Conservation (phyloP, 2,113 vertebrate species). For the Pelodiscus sinensis region DNA sequence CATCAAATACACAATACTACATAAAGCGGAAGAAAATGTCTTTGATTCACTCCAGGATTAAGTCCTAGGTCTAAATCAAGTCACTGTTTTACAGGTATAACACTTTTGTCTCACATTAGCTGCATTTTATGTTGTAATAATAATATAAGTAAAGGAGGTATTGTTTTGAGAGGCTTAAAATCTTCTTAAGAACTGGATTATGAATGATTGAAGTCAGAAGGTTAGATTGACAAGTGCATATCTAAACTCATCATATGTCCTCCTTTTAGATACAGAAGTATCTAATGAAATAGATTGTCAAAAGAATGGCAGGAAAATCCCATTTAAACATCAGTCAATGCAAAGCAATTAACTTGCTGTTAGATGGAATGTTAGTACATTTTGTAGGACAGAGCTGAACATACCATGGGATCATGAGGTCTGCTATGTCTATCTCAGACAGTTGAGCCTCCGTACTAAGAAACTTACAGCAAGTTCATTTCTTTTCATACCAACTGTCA, state of each 20-base stretch:
- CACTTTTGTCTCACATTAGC: not conserved
- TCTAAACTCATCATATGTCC: constrained; percentile 38
- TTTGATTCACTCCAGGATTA: not conserved
- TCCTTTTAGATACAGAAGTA: constrained; percentile 40
- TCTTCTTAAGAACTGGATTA: constrained; percentile 37
- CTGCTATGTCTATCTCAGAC: not conserved
- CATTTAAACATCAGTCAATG: constrained; percentile 27
- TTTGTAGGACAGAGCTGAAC: not conserved
- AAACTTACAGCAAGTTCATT: not conserved
- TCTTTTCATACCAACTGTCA: not conserved
- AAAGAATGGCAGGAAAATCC: constrained; percentile 20
- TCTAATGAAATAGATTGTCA: constrained; percentile 37
- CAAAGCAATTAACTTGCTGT: constrained; percentile 51
- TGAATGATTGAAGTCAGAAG: constrained; percentile 30
- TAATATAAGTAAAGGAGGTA: constrained; percentile 22
- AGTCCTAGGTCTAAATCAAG: not conserved
- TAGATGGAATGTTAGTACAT: constrained; percentile 19
- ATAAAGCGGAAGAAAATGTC: not conserved
- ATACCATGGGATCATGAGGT: not conserved
- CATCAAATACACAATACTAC: not conserved
- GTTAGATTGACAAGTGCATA: constrained; percentile 24
- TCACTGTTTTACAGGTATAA: constrained; percentile 16
- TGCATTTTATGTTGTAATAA: constrained; percentile 9
- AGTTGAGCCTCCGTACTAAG: not conserved
- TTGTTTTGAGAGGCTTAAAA: constrained; percentile 13